Conservation (phyloP, 2,113 vertebrate species). For the Todiramphus saurophagus region DNA sequence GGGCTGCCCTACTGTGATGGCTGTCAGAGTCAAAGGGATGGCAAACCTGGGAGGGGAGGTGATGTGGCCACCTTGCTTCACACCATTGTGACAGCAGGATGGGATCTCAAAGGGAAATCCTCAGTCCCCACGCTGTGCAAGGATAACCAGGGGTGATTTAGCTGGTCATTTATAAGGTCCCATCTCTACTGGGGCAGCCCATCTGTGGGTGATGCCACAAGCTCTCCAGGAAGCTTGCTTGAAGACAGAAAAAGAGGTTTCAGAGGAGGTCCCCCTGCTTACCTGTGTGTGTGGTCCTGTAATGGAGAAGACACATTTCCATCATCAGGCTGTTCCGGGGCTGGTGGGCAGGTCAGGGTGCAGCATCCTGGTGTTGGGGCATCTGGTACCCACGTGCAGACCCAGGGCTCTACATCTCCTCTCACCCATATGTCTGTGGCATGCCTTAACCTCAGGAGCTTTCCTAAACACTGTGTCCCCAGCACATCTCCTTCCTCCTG, state of each 20-base stretch:
- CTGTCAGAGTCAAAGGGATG: neutral
- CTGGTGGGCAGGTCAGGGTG: neutral
- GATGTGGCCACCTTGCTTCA: neutral
- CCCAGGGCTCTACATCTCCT: neutral
- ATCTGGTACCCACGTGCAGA: neutral
- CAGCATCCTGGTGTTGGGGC: neutral
- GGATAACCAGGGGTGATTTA: neutral
- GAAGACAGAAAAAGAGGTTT: neutral
- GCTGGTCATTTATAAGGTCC: neutral
- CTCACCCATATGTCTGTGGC: accelerated
- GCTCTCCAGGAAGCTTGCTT: neutral
- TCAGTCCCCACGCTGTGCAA: accelerated
- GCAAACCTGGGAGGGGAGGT: neutral
- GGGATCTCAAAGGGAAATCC: neutral
- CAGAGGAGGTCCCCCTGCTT: neutral
- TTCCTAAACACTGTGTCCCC: neutral
- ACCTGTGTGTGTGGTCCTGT: neutral
- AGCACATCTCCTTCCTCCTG: neutral
- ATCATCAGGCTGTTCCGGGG: accelerated
- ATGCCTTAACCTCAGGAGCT: accelerated
- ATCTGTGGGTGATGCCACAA: accelerated
- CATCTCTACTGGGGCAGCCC: neutral
- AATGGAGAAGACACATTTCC: neutral
- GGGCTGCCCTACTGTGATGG: neutral
- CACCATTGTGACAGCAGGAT: neutral